These are phyloP conservation scores for Henicopernis longicauda DNA, from an alignment of 2,113 vertebrate species.

Conservation along the genomic window DNA sequence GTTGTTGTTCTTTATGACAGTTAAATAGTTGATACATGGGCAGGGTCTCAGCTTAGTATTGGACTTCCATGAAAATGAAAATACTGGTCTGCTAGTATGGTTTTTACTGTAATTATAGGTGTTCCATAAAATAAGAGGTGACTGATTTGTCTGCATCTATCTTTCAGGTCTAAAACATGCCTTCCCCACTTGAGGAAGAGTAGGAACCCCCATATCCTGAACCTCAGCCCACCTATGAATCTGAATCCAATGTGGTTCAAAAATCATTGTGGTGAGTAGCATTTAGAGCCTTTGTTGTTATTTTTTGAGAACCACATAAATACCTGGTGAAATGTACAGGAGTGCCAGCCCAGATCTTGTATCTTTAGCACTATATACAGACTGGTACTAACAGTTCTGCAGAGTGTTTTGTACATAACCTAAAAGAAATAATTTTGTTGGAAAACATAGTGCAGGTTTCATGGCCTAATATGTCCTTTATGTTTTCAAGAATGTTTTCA, in stretches of 20 bases:
- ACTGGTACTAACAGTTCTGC: neutral
- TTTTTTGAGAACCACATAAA: neutral
- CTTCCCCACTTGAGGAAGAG: constrained; percentile 91
- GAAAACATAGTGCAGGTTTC: neutral
- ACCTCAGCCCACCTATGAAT: constrained; percentile 93
- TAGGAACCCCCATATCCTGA: constrained; percentile 90
- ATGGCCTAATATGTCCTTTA: fast-evolving
- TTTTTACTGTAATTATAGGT: neutral
- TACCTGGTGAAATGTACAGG: neutral
- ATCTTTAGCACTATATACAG: neutral
- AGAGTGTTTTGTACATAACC: neutral
- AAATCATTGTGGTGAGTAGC: constrained; percentile 84
- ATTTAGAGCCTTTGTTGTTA: neutral
- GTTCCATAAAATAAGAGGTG: neutral
- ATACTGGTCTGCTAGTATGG: neutral
- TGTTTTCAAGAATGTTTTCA: neutral
- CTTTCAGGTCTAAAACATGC: constrained; percentile 88
- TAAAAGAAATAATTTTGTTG: neutral
- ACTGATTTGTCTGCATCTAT: neutral
- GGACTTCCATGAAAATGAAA: neutral
- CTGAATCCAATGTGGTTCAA: constrained; percentile 96
- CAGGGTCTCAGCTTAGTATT: neutral
- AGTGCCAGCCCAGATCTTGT: neutral
- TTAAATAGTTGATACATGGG: neutral
- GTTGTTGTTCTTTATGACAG: neutral